Evolutionary conservation across 2,888 invertebrate genomes (phyloP).

Genomic region (Morpho deidamia): DNA sequence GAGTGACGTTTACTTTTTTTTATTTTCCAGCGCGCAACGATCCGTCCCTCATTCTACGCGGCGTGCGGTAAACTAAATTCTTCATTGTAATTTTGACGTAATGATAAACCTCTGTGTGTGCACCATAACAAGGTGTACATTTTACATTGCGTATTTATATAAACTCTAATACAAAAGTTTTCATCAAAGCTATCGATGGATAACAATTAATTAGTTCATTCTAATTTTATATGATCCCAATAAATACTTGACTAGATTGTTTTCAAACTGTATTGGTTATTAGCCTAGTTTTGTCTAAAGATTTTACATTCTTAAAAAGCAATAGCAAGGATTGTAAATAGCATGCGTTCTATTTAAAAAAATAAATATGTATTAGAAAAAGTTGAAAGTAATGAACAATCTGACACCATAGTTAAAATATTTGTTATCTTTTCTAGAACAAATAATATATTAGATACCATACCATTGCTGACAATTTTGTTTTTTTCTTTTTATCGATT

Average conservation of each 20-base stretch:
- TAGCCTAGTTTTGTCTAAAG: slow-evolving; percentile 16
- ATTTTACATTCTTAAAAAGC: background rate
- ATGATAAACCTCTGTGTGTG: slow-evolving; percentile 9
- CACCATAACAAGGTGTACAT: background rate
- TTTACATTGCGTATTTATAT: slow-evolving; percentile 2
- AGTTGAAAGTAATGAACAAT: too few species aligned
- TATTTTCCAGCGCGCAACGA: slow-evolving; percentile 27
- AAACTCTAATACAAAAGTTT: too few species aligned
- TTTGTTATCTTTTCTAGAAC: too few species aligned
- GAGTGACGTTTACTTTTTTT: slow-evolving; percentile 5
- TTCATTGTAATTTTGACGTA: slow-evolving; percentile 9
- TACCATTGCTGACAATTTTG: too few species aligned
- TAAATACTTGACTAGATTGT: slow-evolving; percentile 14
- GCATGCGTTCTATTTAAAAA: too few species aligned
- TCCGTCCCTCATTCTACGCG: slow-evolving; percentile 43
- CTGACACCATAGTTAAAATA: too few species aligned
- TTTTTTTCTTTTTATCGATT: too few species aligned
- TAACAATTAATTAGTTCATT: background rate
- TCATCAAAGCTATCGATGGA: background rate
- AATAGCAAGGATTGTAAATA: background rate
- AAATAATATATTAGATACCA: too few species aligned
- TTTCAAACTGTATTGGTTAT: slow-evolving; percentile 23
- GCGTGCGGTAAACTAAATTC: slow-evolving; percentile 52
- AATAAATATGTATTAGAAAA: too few species aligned
- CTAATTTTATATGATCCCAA: slow-evolving; percentile 1